Evolutionary conservation across 2,797 vertebrate species (phyloP).

Genomic region (Acrocephalus scirpaceus): DNA sequence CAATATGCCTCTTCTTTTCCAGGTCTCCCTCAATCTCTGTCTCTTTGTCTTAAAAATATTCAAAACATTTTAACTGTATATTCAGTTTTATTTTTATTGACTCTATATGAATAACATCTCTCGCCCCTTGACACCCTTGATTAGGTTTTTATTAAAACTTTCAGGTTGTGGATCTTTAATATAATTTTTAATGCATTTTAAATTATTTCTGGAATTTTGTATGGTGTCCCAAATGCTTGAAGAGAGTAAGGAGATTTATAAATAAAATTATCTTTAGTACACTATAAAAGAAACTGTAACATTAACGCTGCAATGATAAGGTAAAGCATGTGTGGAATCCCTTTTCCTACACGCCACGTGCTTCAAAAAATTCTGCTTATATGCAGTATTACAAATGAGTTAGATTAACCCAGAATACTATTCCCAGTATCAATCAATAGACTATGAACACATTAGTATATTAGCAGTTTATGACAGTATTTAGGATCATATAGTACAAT

Average conservation of each 20-base stretch:
- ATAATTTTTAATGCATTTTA: constrained; percentile 33
- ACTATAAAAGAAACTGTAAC: background rate
- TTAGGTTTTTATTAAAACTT: constrained; percentile 56
- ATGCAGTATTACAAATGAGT: constrained; percentile 42
- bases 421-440: constrained; percentile 57
- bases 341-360: background rate
- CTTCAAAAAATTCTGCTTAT: constrained; percentile 45
- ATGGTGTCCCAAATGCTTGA: constrained; percentile 1
- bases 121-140: background rate
- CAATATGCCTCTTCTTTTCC: background rate
- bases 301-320: background rate
- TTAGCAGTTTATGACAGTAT: constrained; percentile 67
- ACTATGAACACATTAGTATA: constrained; percentile 62
- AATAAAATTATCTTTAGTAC: constrained; percentile 41
- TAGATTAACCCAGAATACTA: constrained; percentile 26
- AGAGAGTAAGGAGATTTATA: background rate
- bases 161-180: constrained; percentile 17
- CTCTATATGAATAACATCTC: background rate
- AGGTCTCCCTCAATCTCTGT: background rate
- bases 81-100: constrained; percentile 17
- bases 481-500: constrained; percentile 55
- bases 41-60: background rate
- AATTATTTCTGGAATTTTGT: constrained; percentile 38
- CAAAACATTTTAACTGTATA: background rate
- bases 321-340: constrained; percentile 40